Base-by-base conservation (phyloP, 2,113 vertebrate genomes). In the Cromileptes altivelis region DNA sequence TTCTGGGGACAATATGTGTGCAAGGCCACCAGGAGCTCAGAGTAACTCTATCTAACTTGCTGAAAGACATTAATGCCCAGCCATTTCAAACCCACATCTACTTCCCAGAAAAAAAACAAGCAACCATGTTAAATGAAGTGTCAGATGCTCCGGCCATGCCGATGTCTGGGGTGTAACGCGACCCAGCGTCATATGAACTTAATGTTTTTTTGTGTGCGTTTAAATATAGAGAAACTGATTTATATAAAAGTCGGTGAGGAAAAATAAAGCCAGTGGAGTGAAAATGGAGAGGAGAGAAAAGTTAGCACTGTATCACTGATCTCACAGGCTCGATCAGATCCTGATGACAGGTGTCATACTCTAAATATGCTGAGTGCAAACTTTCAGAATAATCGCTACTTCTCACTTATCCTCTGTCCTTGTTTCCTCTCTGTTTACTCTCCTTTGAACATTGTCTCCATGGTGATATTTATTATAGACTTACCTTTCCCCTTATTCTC, bases 211-310 rank as follows among this genome's bases (percentile, higher is more conserved):
- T 81, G 70, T 82, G 18, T 52, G 64, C 1, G 80, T 78, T 89
- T 92, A 93, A 91, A 92, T 91, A 92, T 94, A 94, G 93, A 88
- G 53, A 78, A 91, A 82, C 79, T 49, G 64, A 73, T 88, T 89
- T 65, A 78, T 89, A 85, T 84, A 72, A 88, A 82, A 90, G 81
- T 86, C 65, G 14, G 58, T 4, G 27, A 56, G 47, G 56, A 69
- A 30, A 86, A 71, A 80, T 68, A 78, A 82, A 84, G 70, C 78
- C 19, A 8, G 21, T 17, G 10, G 52, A 62, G 82, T 79, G 91
- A 80, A 93, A 91, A 86, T 50, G 57, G 73, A 88, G 77, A 89
- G 61, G 63, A 50, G 84, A 25, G 67, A 69, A 63, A 84, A 56
- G 81, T 89, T 92, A 87, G 70, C 88, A 84, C 79, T 18, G 90